phyloP scores from a whole-genome alignment of 1,140 invertebrate genomes.

The Lepidurus packardi region DNA sequence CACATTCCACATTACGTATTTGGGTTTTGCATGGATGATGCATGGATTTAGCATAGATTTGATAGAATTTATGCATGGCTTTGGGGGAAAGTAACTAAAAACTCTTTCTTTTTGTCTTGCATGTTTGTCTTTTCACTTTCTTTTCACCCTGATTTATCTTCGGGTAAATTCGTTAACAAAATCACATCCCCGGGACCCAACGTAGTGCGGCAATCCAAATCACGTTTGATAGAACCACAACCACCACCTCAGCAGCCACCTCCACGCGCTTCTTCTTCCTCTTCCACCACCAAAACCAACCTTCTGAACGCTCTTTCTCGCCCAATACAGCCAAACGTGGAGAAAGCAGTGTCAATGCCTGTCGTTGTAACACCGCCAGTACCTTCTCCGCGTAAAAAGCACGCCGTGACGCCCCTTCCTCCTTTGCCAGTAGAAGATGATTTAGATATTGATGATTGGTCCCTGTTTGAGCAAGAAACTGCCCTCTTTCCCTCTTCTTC shows the following conservation, averaged over 20 bases:
- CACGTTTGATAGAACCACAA: conserved; percentile 12
- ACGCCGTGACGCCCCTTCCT: not conserved
- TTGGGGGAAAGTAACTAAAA: not conserved
- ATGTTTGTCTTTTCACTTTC: not conserved
- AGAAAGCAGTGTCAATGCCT: not conserved
- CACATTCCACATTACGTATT: not conserved
- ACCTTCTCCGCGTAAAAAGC: not conserved
- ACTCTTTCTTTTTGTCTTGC: not conserved
- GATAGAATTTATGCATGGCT: not conserved
- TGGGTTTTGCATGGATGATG: not conserved
- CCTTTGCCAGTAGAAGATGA: not conserved
- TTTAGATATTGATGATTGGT: conserved; percentile 9
- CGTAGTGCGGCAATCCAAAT: not conserved
- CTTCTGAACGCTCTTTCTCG: not conserved
- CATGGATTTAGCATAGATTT: not conserved
- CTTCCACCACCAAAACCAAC: not conserved
- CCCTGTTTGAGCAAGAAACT: not conserved
- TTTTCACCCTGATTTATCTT: not conserved
- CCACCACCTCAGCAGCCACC: not conserved
- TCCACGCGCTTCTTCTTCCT: conserved; percentile 3
- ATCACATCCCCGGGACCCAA: not conserved
- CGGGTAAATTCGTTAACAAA: not conserved
- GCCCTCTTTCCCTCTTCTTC: not conserved
- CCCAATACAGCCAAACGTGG: not conserved
- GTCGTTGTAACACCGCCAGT: not conserved